Conservation (phyloP, 2,888 invertebrate genomes). For the Sthenelais limicola region DNA sequence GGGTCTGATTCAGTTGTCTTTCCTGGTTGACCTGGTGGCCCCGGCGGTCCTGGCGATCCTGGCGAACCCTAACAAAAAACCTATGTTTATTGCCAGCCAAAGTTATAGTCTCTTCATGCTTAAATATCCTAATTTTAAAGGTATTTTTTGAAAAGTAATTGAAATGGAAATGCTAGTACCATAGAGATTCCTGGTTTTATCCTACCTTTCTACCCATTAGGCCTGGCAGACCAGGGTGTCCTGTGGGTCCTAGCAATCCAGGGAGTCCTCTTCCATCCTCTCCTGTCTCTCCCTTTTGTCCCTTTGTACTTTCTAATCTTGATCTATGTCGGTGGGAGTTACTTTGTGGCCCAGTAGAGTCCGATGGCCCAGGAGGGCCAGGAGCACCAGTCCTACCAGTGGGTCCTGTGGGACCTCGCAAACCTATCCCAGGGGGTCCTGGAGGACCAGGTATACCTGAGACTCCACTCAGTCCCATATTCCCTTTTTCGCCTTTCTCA, state of each 20-base stretch:
- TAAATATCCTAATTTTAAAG: too few species aligned
- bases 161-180: too few species aligned
- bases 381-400: constrained; percentile 42
- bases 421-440: constrained; percentile 42
- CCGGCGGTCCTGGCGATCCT: constrained; percentile 16
- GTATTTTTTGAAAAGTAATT: too few species aligned
- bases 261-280: background rate
- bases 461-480: constrained; percentile 22
- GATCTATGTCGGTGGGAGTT: too few species aligned
- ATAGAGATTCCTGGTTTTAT: too few species aligned
- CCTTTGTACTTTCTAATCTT: too few species aligned
- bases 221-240: constrained; percentile 45
- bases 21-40: constrained; percentile 7
- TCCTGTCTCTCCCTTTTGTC: constrained; percentile 15
- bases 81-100: too few species aligned
- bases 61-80: constrained; percentile 23
- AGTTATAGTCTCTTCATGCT: too few species aligned
- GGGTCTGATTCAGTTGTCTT: too few species aligned
- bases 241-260: constrained; percentile 41
- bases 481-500: too few species aligned
- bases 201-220: constrained; percentile 37
- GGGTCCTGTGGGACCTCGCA: constrained; percentile 43
- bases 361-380: constrained; percentile 45
- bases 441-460: constrained; percentile 44
- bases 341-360: background rate